Conservation (phyloP, 2,797 vertebrate species). For the Chanos chanos region DNA sequence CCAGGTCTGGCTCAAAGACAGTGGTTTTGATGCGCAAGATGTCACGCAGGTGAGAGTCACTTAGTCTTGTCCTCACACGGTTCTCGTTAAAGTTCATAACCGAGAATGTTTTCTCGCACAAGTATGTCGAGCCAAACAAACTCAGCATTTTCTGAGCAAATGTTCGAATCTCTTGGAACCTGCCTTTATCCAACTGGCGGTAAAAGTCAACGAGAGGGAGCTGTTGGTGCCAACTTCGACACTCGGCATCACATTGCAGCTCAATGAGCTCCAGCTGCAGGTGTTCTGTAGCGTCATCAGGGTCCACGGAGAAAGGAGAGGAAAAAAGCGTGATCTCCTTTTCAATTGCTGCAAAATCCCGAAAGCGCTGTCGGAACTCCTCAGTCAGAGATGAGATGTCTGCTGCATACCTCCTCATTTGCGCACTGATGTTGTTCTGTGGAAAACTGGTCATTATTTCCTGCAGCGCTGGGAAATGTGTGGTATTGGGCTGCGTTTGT, state of each 20-base stretch:
- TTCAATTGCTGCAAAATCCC: slow-evolving; percentile 8
- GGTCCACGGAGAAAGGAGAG: slow-evolving; percentile 18
- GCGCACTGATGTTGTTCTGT: slow-evolving; percentile 11
- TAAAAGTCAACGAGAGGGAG: slow-evolving; percentile 3
- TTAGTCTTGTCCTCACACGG: slow-evolving; percentile 6
- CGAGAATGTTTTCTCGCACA: no score
- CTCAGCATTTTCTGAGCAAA: background rate
- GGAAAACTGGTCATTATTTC: slow-evolving; percentile 22
- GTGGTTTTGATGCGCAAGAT: slow-evolving; percentile 19
- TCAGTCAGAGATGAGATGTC: background rate
- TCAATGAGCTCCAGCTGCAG: slow-evolving; percentile 33
- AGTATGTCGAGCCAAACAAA: no score
- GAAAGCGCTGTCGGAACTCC: slow-evolving; percentile 12
- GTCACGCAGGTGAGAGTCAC: slow-evolving; percentile 4
- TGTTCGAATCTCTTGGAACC: background rate
- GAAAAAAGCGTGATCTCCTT: slow-evolving; percentile 18
- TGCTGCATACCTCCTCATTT: slow-evolving; percentile 8
- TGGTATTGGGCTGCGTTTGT: slow-evolving; percentile 11
- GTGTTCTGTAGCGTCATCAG: background rate
- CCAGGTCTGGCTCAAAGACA: no score
- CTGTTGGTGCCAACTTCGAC: slow-evolving; percentile 2
- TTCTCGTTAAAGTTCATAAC: no score
- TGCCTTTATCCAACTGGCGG: slow-evolving; percentile 21
- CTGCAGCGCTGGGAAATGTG: slow-evolving; percentile 6
- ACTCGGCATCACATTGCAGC: slow-evolving; percentile 21